Percentiles rank a stretch among this genome's conserved stretches.
Conservation (phyloP, 2,888 invertebrate genomes). For the Phalera bucephala region DNA sequence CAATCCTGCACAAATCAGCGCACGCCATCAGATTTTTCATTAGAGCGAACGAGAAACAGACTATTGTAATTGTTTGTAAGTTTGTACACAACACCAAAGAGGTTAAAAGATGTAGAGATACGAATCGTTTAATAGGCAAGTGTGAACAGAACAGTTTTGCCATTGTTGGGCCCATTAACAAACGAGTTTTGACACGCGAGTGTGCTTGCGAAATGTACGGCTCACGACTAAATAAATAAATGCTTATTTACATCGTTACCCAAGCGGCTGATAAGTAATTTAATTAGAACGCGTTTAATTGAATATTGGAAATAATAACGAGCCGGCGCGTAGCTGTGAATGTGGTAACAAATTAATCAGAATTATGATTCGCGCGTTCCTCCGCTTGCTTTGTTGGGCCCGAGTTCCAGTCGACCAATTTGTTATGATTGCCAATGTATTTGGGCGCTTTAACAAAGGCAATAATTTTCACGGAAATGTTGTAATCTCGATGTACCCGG, state of each 20-base stretch:
- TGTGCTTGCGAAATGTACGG: conserved; percentile 64
- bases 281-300: conserved; percentile 70
- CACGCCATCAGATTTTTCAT: conserved; percentile 39
- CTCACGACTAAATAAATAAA: conserved; percentile 74
- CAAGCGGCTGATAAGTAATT: conserved; percentile 67
- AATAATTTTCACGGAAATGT: conserved; percentile 44
- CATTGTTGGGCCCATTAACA: conserved; percentile 69
- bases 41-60: conserved; percentile 33
- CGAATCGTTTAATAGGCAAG: conserved; percentile 72
- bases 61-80: conserved; percentile 48
- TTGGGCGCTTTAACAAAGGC: conserved; percentile 49
- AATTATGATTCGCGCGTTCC: conserved; percentile 53
- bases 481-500: conserved; percentile 30
- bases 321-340: conserved; percentile 24
- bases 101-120: conserved; percentile 70
- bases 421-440: conserved; percentile 40
- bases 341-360: conserved; percentile 63
- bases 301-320: conserved; percentile 62
- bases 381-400: conserved; percentile 37
- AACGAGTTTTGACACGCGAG: conserved; percentile 77
- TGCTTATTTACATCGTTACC: conserved; percentile 66
- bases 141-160: conserved; percentile 70
- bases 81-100: conserved; percentile 47
- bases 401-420: conserved; percentile 33
- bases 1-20: conserved; percentile 16